Evolutionary conservation across 2,888 invertebrate genomes (phyloP).

Genomic region (Sclerodermus sp.): DNA sequence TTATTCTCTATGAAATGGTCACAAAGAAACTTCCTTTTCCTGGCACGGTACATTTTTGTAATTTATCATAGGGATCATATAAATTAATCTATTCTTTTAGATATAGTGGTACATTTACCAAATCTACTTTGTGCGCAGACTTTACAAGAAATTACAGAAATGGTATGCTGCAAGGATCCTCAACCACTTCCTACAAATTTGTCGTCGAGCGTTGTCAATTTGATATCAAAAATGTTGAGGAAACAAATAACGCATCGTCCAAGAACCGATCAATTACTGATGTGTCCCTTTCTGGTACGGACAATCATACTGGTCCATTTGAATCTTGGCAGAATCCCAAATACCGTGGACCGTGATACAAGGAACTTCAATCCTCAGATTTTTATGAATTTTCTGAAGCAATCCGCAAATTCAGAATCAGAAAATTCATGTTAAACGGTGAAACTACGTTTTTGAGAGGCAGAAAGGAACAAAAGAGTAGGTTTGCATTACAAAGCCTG

Average conservation of each 20-base stretch:
- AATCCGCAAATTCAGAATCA: neutral
- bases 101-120: constrained; percentile 1
- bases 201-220: constrained; percentile 27
- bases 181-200: constrained; percentile 18
- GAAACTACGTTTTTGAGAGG: neutral
- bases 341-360: constrained; percentile 7
- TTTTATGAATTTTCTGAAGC: constrained; percentile 25
- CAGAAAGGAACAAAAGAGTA: neutral
- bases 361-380: constrained; percentile 17
- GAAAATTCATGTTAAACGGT: neutral
- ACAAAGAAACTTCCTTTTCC: constrained; percentile 43
- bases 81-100: too few species aligned
- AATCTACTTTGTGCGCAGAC: constrained; percentile 6
- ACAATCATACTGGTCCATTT: constrained; percentile 35
- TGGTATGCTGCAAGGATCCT: constrained; percentile 30
- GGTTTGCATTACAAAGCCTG: constrained; percentile 1
- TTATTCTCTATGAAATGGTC: constrained; percentile 76
- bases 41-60: constrained; percentile 35
- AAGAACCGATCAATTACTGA: constrained; percentile 37
- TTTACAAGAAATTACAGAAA: constrained; percentile 34
- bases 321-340: constrained; percentile 39
- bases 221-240: constrained; percentile 46
- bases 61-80: neutral
- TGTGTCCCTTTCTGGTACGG: constrained; percentile 40
- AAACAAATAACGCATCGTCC: constrained; percentile 38